Conservation (phyloP, 2,113 vertebrate species). For the Pygoscelis adeliae region DNA sequence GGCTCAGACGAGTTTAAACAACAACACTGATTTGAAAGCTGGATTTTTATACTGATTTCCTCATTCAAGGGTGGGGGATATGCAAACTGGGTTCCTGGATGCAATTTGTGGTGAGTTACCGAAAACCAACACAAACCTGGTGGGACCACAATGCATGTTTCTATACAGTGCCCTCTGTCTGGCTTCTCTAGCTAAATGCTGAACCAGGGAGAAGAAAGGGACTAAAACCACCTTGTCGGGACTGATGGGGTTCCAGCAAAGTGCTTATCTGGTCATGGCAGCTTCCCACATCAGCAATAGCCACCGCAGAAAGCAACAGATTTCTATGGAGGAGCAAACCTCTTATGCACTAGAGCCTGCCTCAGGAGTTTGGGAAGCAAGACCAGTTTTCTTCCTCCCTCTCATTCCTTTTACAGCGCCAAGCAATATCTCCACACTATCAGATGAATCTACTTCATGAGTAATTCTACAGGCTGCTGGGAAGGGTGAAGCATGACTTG, state of each 20-base stretch:
- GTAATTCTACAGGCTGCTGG: background rate
- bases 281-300: background rate
- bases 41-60: background rate
- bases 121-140: background rate
- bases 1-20: background rate
- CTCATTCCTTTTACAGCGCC: background rate
- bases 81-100: background rate
- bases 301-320: background rate
- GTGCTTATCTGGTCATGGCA: background rate
- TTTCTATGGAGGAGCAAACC: background rate
- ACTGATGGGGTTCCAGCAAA: background rate
- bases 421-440: background rate
- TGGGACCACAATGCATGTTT: background rate
- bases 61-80: background rate
- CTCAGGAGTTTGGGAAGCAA: background rate
- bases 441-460: background rate
- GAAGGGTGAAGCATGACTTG: background rate
- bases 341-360: background rate
- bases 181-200: background rate
- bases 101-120: background rate
- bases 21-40: background rate
- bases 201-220: background rate
- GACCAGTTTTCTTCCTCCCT: background rate
- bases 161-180: background rate
- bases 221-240: background rate